Base-by-base conservation (phyloP, 2,797 vertebrate genomes). In the Pteronotus mesoamericanus region DNA sequence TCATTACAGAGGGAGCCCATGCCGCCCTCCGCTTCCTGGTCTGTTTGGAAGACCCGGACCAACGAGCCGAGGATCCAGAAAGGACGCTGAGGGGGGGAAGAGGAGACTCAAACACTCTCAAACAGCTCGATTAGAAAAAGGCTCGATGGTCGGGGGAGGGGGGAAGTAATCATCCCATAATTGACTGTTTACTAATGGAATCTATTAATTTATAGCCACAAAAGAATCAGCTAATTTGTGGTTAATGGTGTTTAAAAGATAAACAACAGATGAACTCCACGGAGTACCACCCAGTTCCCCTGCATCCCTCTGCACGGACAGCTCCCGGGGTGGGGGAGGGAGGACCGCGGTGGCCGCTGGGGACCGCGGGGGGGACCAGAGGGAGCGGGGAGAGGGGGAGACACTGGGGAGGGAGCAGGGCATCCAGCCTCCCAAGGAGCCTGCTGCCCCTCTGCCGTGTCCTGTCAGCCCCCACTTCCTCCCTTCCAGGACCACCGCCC, bases 211-310 rank as follows among this genome's bases (percentile, higher is more conserved):
- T 98, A 96, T 89, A 94, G 94, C 86, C 46, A 34, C 5, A 34
- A 96, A 97, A 97, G 91, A 97, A 94, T 53, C 96, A 97, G 75
- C 94, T 98, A 97, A 98, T 98, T 98, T 97, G 97, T 98, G 96
- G 98, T 97, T 98, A 98, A 97, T 94, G 94, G 84, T 96, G 97
- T 95, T 96, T 95, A 82, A 97, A 98, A 98, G 98, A 98, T 96
- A 98, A 98, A 98, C 96, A 97, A 77, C 22, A 95, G 95, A 86
- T 87, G 84, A 98, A 95, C 93, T 84, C 95, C 89, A 29, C 19
- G 1, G 19, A 5, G 44, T 75, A 42, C 48, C 93, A 94, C 86
- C 51, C 37, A 1, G 74, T 14, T 89, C 69, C 24, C 86, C 0
- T 0, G 48, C 9, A 44, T 57, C 82, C 15, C 44, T 51, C 32